phyloP scores from a whole-genome alignment of 23 tunicate species.

The Styela plicata region DNA sequence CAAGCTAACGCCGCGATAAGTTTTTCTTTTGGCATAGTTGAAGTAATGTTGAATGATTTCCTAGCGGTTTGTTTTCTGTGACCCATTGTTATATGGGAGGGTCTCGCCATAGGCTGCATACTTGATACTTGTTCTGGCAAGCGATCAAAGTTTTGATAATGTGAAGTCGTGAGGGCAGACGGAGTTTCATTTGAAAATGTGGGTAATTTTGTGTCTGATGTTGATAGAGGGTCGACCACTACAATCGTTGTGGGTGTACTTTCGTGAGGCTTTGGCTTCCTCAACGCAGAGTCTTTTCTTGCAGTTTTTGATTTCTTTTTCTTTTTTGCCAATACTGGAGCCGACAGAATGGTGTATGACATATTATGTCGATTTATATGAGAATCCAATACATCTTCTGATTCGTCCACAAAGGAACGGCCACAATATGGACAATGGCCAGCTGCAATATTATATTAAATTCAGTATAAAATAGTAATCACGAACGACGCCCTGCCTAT shows the following conservation, averaged over 20 bases:
- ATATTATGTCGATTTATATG: slow-evolving; percentile 12
- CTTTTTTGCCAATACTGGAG: slow-evolving; percentile 16
- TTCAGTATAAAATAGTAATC: too few species aligned
- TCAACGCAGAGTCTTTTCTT: background rate
- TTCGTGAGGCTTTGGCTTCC: background rate
- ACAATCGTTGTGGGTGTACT: background rate
- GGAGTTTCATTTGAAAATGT: background rate
- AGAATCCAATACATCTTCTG: background rate
- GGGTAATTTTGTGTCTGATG: background rate
- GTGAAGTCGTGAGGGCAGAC: background rate
- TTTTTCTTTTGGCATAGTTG: slow-evolving; percentile 14
- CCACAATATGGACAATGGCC: slow-evolving; percentile 20
- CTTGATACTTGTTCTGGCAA: background rate
- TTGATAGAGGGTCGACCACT: background rate
- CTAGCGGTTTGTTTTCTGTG: slow-evolving; percentile 32
- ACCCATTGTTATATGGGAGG: slow-evolving; percentile 22
- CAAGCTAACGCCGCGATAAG: slow-evolving; percentile 13
- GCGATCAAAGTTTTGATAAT: background rate
- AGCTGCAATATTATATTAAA: too few species aligned
- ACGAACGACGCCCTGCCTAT: too few species aligned
- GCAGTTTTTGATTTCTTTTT: slow-evolving; percentile 21
- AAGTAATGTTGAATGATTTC: slow-evolving; percentile 9
- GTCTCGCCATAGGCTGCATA: slow-evolving; percentile 1
- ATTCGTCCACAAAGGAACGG: background rate
- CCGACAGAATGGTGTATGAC: slow-evolving; percentile 7